Evolutionary conservation across 2,113 vertebrate species (phyloP).

Genomic region (Nycticryphes semicollaris): DNA sequence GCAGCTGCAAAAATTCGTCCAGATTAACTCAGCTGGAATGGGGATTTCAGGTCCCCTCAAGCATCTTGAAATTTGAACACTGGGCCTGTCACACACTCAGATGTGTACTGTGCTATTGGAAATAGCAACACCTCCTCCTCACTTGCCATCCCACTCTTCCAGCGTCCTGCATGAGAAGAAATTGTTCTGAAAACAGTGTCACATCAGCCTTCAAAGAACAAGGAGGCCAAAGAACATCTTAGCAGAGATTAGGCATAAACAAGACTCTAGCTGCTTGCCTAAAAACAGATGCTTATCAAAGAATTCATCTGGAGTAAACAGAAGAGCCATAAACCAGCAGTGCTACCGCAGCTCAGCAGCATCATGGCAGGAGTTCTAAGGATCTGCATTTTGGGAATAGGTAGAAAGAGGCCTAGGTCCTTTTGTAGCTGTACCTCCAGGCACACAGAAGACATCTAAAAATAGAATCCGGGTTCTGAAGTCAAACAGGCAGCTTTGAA

Average conservation of each 20-base stretch:
- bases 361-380: not conserved
- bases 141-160: not conserved
- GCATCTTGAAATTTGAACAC: not conserved
- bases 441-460: not conserved
- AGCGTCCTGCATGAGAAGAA: accelerated
- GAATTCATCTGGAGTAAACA: not conserved
- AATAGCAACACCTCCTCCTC: constrained; percentile 14
- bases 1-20: not conserved
- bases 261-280: not conserved
- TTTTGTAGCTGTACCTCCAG: not conserved
- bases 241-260: not conserved
- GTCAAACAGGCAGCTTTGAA: not conserved
- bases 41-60: not conserved
- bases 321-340: not conserved
- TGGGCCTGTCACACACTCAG: not conserved
- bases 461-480: not conserved
- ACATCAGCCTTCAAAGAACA: not conserved
- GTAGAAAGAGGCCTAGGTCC: not conserved
- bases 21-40: not conserved
- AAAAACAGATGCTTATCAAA: not conserved
- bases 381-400: not conserved
- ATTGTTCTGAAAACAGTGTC: not conserved
- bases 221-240: not conserved
- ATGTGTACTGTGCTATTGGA: not conserved
- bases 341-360: not conserved